Evolutionary conservation across 2,888 invertebrate species (phyloP), one percentile per base, ranked within the genome.

Genomic region (Leptogaster cylindrica): DNA sequence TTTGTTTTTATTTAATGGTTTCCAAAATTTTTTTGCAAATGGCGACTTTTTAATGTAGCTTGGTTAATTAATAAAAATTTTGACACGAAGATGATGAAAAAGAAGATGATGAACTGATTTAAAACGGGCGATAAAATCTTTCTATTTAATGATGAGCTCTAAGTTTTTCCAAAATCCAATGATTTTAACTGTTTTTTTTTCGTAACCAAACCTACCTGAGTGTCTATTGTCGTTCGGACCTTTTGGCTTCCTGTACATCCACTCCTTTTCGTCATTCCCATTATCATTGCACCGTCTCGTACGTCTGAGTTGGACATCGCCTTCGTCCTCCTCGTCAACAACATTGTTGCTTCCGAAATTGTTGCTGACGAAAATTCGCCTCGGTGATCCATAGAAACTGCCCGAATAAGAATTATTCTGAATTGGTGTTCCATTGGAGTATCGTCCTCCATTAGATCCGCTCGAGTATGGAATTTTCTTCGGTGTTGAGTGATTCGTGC

Each of bases 401-500:
- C 78, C 78, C n/a, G 76, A 76, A 44, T 78, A 77, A 14, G 79
- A 80, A 25, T 73, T 77, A 73, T 78, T 79, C 46, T 78, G 78
- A 65, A 77, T 78, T 18, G 74, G 73, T 71, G 78, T 78, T 25
- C 78, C 78, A 69, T 79, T 78, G 67, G 78, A 78, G 67, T 78
- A 78, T 72, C 50, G 48, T 23, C 64, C 31, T 23, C 64, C 31
- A 14, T 50, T 50, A 3, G 33, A 18, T 12, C 48, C 28, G 14
- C 51, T 71, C 16, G 75, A 74, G 64, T 79, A 79, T 31, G 79
- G 79, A 65, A 79, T 78, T 72, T 78, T 79, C 28, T 80, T 79
- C 1, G 80, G 80, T 3, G 81, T 80, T 7, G 80, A 81, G 71
- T 80, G 81, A 68, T 80, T 80, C 48, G 81, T 81, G 31, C 79